Evolutionary conservation across 2,797 vertebrate genomes (phyloP), one percentile per base, ranked within the genome.

Genomic region (Cichlasoma orientale): DNA sequence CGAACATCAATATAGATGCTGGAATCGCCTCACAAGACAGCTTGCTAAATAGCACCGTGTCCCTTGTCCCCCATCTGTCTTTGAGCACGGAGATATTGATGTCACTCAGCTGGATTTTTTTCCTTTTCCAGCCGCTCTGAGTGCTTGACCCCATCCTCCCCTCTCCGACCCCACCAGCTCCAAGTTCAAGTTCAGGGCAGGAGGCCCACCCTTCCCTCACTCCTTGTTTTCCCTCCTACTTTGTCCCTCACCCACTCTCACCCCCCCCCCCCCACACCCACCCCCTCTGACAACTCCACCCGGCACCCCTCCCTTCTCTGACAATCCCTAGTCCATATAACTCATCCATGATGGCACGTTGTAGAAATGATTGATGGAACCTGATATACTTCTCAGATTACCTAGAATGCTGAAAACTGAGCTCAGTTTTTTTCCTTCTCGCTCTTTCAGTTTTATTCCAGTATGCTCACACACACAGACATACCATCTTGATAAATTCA

Each of bases 111-210:
- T 80, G 79, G 66, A 23, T 84, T 82, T 87, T 59, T 66, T 83
- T 74, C 59, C 72, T 77, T 83, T 78, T 82, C 79, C 82, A 57
- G 83, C 69, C 75, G 21, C 59, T 69, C 72, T 66, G 33, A 89
- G 71, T 14, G 6, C 77, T 85, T 92, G 90, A 92, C 92, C 88
- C 77, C 68, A n/a, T 87, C 81, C 88, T 80, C 82, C 82, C 70
- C 79, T 76, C 66, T 72, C 38, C 13, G 54, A 92, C 90, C 86
- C 79, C 77, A 89, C 78, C 82, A 85, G 79, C 56, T 77, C 66
- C 77, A 92, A 90, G 93, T 94, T 94, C 93, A 94, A 93, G 92
- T 94, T 90, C 87, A 83, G 93, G 92, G 87, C 92, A 93, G 81
- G 87, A 77, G 88, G 91, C 88, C 91, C 86, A 80, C 77, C 80